Conservation (phyloP, 30 jellyfish, hydroid and myxozoan species). For the Mastigias papua region DNA sequence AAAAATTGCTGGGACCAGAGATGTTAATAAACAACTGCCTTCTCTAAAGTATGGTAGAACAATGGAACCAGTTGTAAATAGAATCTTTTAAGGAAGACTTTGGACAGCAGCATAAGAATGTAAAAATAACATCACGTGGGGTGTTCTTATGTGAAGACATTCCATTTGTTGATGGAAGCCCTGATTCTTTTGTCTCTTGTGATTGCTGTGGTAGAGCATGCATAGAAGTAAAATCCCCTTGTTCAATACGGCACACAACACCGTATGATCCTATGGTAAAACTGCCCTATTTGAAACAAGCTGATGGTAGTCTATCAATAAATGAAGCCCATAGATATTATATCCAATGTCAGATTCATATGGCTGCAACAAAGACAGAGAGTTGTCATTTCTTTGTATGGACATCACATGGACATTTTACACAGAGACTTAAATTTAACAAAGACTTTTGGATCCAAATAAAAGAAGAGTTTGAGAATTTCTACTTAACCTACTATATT, state of each 20-base stretch:
- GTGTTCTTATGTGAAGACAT: conserved; percentile 29
- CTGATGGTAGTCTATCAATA: neutral
- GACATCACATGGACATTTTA: conserved; percentile 37
- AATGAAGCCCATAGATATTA: conserved; percentile 28
- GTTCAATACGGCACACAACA: conserved; percentile 20
- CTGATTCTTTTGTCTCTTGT: conserved; percentile 35
- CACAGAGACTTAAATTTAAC: conserved; percentile 15
- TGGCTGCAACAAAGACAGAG: conserved; percentile 47
- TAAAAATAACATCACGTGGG: conserved; percentile 19
- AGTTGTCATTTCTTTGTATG: conserved; percentile 51
- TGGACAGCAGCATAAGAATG: conserved; percentile 30
- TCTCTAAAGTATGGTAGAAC: conserved; percentile 72
- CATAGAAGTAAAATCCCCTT: conserved; percentile 33
- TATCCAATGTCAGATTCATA: conserved; percentile 58
- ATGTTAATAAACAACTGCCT: conserved; percentile 35
- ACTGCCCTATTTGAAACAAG: conserved; percentile 27
- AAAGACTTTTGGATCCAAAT: conserved; percentile 9
- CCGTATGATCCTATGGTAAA: conserved; percentile 23
- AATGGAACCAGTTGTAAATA: conserved; percentile 50
- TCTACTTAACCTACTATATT: conserved; percentile 1
- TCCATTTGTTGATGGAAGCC: conserved; percentile 63
- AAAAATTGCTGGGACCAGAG: conserved; percentile 39
- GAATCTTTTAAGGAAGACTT: conserved; percentile 21
- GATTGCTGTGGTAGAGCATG: conserved; percentile 48
- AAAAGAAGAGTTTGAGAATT: conserved; percentile 7